Base-by-base conservation (phyloP, 37 sponge, comb jelly and placozoan species). In the Spongilla lacustris region DNA sequence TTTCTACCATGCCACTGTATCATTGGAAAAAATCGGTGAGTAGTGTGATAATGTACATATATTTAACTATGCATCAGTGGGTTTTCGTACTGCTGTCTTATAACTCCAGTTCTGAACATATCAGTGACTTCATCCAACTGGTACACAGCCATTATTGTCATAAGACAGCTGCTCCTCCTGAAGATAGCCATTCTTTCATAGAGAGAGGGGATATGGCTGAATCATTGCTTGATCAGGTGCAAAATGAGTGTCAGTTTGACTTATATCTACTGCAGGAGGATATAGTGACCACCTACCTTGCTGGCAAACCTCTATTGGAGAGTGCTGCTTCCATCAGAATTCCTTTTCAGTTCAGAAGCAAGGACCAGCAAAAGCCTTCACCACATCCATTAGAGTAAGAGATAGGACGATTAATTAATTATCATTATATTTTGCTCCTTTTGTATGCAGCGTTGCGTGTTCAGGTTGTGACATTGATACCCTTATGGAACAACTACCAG, bases 221-320 rank as follows among this genome's bases (percentile, higher is more conserved):
- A n/a, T n/a, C n/a, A n/a, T n/a, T n/a, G n/a, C n/a, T n/a, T n/a
- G n/a, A n/a, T n/a, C n/a, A n/a, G n/a, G n/a, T n/a, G n/a, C n/a
- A n/a, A n/a, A n/a, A n/a, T n/a, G 3, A 41, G 3, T 3, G 27
- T 50, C 36, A 83, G 28, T 36, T 92, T 66, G 35, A 88, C 76
- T 76, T 88, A 0, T 67, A 80, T 23, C 24, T 37, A n/a, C 86
- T 92, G 22, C 93, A 92, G 82, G 85, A 92, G 21, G 93, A 88
- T 50, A 58, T 92, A 2, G 34, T 92, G 23, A 35, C 69, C 50
- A 73, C 71, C 2, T 88, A 68, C 29, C 29, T 92, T 0, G 85
- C 86, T 0, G 93, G 93, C 32, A 88, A 89, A 83, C 93, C 93
- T 14, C 58, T 85, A 41, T 85, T 92, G 22, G 81, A 78, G 5